Evolutionary conservation across 2,113 vertebrate species (phyloP).

Genomic region (Ceuthmochares aereus): DNA sequence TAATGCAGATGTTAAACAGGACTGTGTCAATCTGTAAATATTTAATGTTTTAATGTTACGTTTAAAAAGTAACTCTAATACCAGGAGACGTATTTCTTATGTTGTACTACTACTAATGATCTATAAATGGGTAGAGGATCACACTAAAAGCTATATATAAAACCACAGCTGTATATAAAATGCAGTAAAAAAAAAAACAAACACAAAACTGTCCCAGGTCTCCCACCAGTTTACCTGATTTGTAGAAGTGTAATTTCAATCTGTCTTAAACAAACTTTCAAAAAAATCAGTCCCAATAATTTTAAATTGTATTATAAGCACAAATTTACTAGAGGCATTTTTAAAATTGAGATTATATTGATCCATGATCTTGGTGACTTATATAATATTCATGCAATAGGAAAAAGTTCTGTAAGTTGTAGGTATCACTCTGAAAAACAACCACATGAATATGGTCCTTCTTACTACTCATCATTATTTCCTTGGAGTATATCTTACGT

Average conservation of each 20-base stretch:
- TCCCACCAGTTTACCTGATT: background rate
- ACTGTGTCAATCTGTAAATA: background rate
- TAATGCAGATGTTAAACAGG: background rate
- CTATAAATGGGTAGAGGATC: background rate
- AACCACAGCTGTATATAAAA: background rate
- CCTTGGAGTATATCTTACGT: background rate
- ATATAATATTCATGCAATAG: background rate
- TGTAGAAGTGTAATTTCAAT: background rate
- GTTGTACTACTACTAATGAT: background rate
- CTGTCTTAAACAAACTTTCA: background rate
- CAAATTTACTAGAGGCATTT: background rate
- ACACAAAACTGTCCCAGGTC: background rate
- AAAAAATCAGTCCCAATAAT: background rate
- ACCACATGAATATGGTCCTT: background rate
- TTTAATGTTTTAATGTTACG: background rate
- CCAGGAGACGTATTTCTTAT: background rate
- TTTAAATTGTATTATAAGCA: background rate
- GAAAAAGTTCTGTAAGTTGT: background rate
- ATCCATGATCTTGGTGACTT: background rate
- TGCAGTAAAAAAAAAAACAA: background rate
- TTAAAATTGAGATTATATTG: background rate
- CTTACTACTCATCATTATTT: background rate
- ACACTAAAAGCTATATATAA: background rate
- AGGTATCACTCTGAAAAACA: background rate
- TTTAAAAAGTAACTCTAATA: background rate